Evolutionary conservation across 2,797 vertebrate genomes (phyloP).

Genomic region (Hoplostethus atlanticus): DNA sequence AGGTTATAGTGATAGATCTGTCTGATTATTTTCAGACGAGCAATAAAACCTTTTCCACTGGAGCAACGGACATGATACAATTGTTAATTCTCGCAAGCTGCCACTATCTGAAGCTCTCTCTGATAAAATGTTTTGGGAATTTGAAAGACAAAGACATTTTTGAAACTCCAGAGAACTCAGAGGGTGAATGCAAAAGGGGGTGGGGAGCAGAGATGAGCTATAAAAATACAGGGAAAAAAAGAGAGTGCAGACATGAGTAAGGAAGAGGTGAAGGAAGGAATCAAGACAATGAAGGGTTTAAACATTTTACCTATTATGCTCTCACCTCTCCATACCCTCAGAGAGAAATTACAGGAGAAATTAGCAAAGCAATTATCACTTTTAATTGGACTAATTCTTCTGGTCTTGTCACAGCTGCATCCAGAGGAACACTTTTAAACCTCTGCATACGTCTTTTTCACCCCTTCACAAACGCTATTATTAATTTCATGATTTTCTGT

Average conservation of each 20-base stretch:
- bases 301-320: slow-evolving; percentile 82
- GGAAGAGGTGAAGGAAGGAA: slow-evolving; percentile 47
- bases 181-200: slow-evolving; percentile 21
- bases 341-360: slow-evolving; percentile 87
- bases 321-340: slow-evolving; percentile 78
- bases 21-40: neutral
- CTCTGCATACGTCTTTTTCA: slow-evolving; percentile 62
- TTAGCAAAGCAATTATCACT: slow-evolving; percentile 89
- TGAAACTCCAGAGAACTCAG: slow-evolving; percentile 27
- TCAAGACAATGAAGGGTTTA: slow-evolving; percentile 78
- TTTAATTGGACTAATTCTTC: slow-evolving; percentile 89
- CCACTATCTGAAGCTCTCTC: neutral
- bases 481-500: slow-evolving; percentile 84
- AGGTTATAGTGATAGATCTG: too few species aligned
- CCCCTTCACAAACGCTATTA: slow-evolving; percentile 81
- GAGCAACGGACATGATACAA: neutral
- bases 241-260: slow-evolving; percentile 43
- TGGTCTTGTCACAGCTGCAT: slow-evolving; percentile 86
- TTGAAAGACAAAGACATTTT: slow-evolving; percentile 39
- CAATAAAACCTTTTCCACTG: slow-evolving; percentile 1
- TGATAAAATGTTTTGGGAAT: slow-evolving; percentile 9
- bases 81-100: too few species aligned
- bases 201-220: slow-evolving; percentile 47
- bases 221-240: slow-evolving; percentile 51
- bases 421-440: slow-evolving; percentile 72